Conservation (phyloP, 1,140 invertebrate species). For the Heterodera schachtii region DNA sequence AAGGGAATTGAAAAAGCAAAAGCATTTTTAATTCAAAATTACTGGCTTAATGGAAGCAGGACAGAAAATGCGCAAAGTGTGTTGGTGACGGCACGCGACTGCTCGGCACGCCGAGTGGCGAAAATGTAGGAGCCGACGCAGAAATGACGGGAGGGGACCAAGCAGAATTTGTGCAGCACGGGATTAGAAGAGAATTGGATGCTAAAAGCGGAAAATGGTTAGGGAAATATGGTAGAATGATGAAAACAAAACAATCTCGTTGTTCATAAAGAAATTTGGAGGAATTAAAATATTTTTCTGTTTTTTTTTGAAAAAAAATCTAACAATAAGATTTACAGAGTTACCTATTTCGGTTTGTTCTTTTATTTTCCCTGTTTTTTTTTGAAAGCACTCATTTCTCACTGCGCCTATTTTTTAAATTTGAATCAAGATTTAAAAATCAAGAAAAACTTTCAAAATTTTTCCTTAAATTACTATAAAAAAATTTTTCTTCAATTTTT, state of each 20-base stretch:
- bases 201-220: slow-evolving; percentile 17
- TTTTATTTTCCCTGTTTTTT: too few relatives aligned
- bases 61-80: slow-evolving; percentile 37
- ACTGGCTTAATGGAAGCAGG: slow-evolving; percentile 31
- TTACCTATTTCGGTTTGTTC: too few relatives aligned
- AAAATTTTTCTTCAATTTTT: background rate
- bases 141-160: slow-evolving; percentile 32
- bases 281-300: too few relatives aligned
- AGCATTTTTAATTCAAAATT: slow-evolving; percentile 31
- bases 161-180: slow-evolving; percentile 39
- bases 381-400: too few relatives aligned
- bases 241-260: too few relatives aligned
- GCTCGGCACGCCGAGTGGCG: background rate
- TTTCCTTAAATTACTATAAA: background rate
- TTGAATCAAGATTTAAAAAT: too few relatives aligned
- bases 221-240: background rate
- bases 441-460: background rate
- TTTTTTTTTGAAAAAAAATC: too few relatives aligned
- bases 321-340: too few relatives aligned
- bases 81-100: background rate
- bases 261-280: too few relatives aligned
- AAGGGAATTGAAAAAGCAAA: background rate
- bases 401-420: background rate
- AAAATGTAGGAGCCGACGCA: slow-evolving; percentile 37
- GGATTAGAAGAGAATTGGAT: slow-evolving; percentile 45